phyloP scores from a whole-genome alignment of 2,888 invertebrate genomes.

The Cartodere bifasciata region DNA sequence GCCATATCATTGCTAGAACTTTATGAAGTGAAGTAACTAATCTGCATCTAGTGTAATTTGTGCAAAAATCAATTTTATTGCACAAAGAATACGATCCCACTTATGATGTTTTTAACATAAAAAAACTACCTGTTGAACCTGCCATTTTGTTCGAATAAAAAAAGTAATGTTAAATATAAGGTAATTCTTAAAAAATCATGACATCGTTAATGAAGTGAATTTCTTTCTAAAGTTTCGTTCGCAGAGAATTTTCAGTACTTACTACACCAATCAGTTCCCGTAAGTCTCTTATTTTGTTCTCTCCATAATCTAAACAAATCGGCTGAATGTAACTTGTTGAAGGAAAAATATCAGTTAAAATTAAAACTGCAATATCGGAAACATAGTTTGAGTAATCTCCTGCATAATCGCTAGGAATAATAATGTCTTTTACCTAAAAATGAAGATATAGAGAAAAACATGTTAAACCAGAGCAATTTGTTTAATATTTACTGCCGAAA shows the following conservation, averaged over 20 bases:
- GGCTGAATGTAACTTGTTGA: constrained; percentile 27
- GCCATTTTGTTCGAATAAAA: no score
- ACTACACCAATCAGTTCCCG: constrained; percentile 18
- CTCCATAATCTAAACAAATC: constrained; percentile 25
- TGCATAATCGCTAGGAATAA: constrained; percentile 16
- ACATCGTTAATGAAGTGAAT: no score
- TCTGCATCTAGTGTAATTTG: no score
- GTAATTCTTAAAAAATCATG: no score
- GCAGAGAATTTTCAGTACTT: constrained; percentile 10
- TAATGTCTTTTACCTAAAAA: constrained; percentile 19
- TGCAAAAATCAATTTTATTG: no score
- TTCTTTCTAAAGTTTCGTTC: background rate
- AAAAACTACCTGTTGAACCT: no score
- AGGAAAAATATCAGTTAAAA: constrained; percentile 20
- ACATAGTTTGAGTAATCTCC: constrained; percentile 19
- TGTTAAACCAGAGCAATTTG: background rate
- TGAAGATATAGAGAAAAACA: no score
- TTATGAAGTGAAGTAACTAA: no score
- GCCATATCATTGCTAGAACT: no score
- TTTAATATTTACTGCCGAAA: constrained; percentile 17
- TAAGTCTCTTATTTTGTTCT: background rate
- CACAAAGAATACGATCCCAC: no score
- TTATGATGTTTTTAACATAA: no score
- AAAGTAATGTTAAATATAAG: no score
- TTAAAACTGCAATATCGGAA: constrained; percentile 28